These are phyloP conservation scores for Pararge aegeria DNA, from an alignment of 1,140 invertebrate genomes.

Conservation along the genomic window DNA sequence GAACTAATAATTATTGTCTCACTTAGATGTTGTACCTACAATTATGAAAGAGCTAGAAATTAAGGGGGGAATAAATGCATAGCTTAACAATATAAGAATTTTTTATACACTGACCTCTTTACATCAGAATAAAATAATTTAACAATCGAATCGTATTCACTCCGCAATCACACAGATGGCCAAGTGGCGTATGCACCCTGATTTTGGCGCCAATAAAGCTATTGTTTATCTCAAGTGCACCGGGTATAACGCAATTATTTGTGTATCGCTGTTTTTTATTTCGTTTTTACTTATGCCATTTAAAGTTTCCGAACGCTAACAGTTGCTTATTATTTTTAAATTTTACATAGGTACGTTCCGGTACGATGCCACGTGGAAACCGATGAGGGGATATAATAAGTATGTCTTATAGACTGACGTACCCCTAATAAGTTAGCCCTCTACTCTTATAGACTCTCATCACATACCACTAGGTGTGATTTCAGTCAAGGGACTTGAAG, in stretches of 20 bases:
- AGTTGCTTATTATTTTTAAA: no score
- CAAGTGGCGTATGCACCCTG: slow-evolving; percentile 50
- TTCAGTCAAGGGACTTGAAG: no score
- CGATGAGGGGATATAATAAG: no score
- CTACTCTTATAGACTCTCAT: no score
- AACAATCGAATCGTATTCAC: slow-evolving; percentile 28
- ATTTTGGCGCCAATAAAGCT: slow-evolving; percentile 61
- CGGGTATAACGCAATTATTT: slow-evolving; percentile 66
- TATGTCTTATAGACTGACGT: no score
- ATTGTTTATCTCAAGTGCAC: slow-evolving; percentile 70
- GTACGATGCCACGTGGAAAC: no score
- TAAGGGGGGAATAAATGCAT: neutral
- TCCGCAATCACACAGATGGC: slow-evolving; percentile 56
- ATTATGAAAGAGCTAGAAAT: neutral
- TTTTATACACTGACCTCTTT: slow-evolving; percentile 5
- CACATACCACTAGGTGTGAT: no score
- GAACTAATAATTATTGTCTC: no score
- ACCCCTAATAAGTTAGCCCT: no score
- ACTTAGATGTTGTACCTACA: no score
- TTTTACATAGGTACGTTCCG: no score
- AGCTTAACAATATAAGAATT: neutral
- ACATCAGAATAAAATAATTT: slow-evolving; percentile 13
- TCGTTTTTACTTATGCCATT: slow-evolving; percentile 52
- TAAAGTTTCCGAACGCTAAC: slow-evolving; percentile 39
- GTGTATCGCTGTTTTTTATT: slow-evolving; percentile 61